Base-by-base conservation (phyloP, 1,140 invertebrate genomes). In the Colletes latitarsis region DNA sequence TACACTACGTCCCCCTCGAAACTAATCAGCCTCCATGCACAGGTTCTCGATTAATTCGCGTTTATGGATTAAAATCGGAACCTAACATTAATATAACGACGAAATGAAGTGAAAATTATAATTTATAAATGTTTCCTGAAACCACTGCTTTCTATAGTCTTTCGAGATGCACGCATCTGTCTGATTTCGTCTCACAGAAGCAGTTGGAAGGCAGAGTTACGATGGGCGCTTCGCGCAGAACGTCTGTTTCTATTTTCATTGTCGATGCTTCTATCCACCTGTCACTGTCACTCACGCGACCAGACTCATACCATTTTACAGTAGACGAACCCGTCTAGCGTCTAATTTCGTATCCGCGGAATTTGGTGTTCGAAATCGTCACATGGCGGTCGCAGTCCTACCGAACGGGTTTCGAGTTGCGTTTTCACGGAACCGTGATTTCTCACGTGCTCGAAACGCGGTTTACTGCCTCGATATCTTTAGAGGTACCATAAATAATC, bases 241-340 rank as follows among this genome's bases (percentile, higher is more conserved):
- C 60, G 79, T 74, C 72, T 77, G 80, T 85, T 89, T 88, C 87
- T 91, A 90, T 91, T 90, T 90, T 80, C 87, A 89, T 88, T 89
- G 82, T 88, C 85, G 88, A 81, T 83, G 82, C 85, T 86, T 68
- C 84, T 76, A 73, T 91, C 86, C 91, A 91, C 90, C 90, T 92
- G 91, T 91, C 90, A 87, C 82, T 86, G 88, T 91, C 87, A 82
- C 83, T 91, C 89, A 87, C 88, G 77, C 70, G 79, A 82, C 83
- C 81, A 76, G 77, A 81, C 63, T 60, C 79, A 69, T 77, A 82
- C 53, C 58, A 57, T 82, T 64, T 72, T 60, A 49, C 66, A 4
- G 49, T 15, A 77, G 77, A 46, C 57, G 62, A 53, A 46, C 19
- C n/a, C 39, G 39, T 41, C 67, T 55, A 69, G n/a, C 52, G 62